Conservation (phyloP, 2,888 invertebrate species). For the Oxytorus armatus region DNA sequence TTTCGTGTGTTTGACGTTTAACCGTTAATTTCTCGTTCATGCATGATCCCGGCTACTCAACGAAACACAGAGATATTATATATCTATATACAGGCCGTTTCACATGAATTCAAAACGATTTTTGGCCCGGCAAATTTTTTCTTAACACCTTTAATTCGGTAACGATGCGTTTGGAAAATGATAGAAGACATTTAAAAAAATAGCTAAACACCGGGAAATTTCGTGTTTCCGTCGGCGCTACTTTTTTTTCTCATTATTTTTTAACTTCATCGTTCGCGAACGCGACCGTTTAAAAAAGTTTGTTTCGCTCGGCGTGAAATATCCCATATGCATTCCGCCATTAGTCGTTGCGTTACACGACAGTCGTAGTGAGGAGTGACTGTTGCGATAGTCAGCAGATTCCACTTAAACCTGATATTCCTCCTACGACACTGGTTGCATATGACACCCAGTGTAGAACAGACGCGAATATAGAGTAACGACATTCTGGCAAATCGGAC, state of each 20-base stretch:
- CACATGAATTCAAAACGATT: background rate
- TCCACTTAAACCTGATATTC: conserved; percentile 52
- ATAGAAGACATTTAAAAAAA: too few relatives aligned
- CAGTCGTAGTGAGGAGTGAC: conserved; percentile 2
- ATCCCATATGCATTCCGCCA: background rate
- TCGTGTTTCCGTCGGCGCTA: too few relatives aligned
- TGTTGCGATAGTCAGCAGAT: conserved; percentile 28
- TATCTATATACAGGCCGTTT: background rate
- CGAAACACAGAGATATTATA: conserved; percentile 1
- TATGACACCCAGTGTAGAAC: conserved; percentile 19
- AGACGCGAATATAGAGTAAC: conserved; percentile 25
- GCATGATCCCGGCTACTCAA: conserved; percentile 27
- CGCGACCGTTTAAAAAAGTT: too few relatives aligned
- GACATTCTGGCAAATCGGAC: conserved; percentile 28
- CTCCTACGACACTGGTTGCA: conserved; percentile 30
- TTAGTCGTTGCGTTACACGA: conserved; percentile 1
- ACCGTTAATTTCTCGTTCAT: conserved; percentile 55
- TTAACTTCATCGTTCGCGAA: too few relatives aligned
- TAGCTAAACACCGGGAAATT: too few relatives aligned
- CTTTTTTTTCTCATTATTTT: too few relatives aligned
- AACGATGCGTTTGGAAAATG: too few relatives aligned
- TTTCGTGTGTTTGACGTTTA: conserved; percentile 51
- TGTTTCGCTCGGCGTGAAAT: background rate
- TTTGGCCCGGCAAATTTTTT: too few relatives aligned
- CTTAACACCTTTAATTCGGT: too few relatives aligned